These are phyloP conservation scores for Tachypleus tridentatus DNA, from an alignment of 1,140 invertebrate genomes.

Conservation along the genomic window DNA sequence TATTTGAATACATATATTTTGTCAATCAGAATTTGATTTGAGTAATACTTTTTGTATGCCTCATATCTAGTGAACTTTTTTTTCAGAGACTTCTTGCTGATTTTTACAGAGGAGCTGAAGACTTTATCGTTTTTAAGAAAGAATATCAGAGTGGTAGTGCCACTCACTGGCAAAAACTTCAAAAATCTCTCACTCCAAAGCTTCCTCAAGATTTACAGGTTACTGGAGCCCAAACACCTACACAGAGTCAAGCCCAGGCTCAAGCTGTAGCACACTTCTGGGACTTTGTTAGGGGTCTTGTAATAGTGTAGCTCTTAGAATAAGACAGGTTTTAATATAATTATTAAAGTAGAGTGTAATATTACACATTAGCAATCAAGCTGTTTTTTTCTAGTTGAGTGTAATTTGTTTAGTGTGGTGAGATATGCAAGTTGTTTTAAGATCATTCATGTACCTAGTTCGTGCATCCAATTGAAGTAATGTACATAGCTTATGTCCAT, in stretches of 20 bases:
- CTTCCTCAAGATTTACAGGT: conserved; percentile 26
- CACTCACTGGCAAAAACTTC: conserved; percentile 32
- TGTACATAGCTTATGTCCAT: too few species aligned
- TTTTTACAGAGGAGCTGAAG: conserved; percentile 65
- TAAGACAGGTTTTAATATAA: too few species aligned
- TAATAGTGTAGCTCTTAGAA: conserved; percentile 11
- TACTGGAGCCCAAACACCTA: conserved; percentile 14
- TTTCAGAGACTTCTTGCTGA: conserved; percentile 62
- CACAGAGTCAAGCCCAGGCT: conserved; percentile 18
- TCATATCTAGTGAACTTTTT: conserved; percentile 5
- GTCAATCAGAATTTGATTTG: too few species aligned
- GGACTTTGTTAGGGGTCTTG: conserved; percentile 25
- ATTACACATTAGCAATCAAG: too few species aligned
- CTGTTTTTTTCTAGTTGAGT: too few species aligned
- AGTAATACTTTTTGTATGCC: too few species aligned
- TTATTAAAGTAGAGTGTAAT: too few species aligned
- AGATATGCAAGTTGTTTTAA: too few species aligned
- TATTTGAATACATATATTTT: too few species aligned
- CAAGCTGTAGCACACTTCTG: conserved; percentile 29
- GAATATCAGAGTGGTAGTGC: conserved; percentile 35
- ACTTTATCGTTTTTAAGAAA: conserved; percentile 62
- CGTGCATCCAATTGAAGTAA: too few species aligned
- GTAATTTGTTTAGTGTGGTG: too few species aligned
- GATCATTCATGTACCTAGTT: too few species aligned
- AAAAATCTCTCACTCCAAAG: conserved; percentile 26